These are phyloP conservation scores for Phataginus tricuspis DNA, from an alignment of 2,797 vertebrate genomes.

Conservation along the genomic window DNA sequence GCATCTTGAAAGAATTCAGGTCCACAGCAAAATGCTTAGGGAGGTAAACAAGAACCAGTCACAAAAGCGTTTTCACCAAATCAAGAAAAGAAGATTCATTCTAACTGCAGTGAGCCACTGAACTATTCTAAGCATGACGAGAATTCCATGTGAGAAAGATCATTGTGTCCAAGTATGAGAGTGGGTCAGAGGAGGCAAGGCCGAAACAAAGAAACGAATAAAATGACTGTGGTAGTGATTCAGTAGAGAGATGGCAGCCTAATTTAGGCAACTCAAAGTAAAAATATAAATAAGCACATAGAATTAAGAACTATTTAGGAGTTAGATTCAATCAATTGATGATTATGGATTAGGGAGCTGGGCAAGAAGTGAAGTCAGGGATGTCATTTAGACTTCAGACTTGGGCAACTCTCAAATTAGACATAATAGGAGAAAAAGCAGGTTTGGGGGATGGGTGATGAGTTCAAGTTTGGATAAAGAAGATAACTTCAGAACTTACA, in stretches of 20 bases:
- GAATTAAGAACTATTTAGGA: background rate
- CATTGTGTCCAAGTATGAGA: background rate
- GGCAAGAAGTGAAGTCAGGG: background rate
- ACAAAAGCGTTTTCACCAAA: background rate
- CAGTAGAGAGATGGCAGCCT: background rate
- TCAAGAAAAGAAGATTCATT: background rate
- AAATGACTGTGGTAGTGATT: background rate
- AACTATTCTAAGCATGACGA: background rate
- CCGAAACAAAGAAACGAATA: background rate
- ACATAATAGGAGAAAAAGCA: background rate
- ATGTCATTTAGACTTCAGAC: background rate
- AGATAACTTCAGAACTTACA: background rate
- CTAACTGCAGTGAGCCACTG: background rate
- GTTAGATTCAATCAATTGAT: background rate
- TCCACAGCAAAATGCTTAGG: background rate
- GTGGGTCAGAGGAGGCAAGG: background rate
- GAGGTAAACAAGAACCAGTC: background rate
- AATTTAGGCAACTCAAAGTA: background rate
- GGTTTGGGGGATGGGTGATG: background rate
- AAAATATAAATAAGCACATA: background rate
- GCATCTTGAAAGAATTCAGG: background rate
- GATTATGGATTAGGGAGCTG: background rate
- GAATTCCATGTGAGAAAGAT: background rate
- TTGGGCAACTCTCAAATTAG: background rate
- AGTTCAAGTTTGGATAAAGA: background rate